Percentiles rank a stretch among this genome's conserved stretches.
These are phyloP conservation scores for Diceros bicornis DNA, from an alignment of 2,797 vertebrate species.

Conservation along the genomic window DNA sequence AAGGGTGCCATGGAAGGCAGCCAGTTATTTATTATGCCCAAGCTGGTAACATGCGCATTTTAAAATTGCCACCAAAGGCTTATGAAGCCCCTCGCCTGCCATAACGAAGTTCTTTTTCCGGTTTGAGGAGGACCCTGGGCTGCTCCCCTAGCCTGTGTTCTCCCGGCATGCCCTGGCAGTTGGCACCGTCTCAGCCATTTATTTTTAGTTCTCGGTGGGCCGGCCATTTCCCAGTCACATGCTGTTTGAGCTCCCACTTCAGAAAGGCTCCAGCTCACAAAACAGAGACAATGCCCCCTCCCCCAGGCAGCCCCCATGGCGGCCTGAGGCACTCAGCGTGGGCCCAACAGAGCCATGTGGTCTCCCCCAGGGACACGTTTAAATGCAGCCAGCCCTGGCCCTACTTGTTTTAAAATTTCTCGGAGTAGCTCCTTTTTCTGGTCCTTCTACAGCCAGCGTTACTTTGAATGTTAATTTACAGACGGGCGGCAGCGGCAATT, in stretches of 20 bases:
- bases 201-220: slow-evolving; percentile 84
- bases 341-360: neutral
- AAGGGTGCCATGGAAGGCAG: neutral
- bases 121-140: neutral
- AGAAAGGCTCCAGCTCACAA: neutral
- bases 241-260: slow-evolving; percentile 69
- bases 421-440: neutral
- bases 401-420: neutral
- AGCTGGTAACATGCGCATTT: neutral
- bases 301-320: neutral
- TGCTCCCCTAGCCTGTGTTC: neutral
- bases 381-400: neutral
- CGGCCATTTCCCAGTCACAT: slow-evolving; percentile 73
- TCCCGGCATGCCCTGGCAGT: neutral
- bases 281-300: neutral
- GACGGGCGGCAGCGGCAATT: neutral
- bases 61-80: neutral
- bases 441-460: neutral
- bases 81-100: neutral
- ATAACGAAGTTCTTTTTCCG: neutral
- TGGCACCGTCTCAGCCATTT: slow-evolving; percentile 45
- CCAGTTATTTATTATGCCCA: neutral
- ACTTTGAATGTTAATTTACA: neutral
- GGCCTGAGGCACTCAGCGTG: neutral
- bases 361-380: neutral